A percentile compares a stretch with the other conserved stretches of the same genome.
phyloP scores from a whole-genome alignment of 2,888 invertebrate species.

The Chymomyza amoena region DNA sequence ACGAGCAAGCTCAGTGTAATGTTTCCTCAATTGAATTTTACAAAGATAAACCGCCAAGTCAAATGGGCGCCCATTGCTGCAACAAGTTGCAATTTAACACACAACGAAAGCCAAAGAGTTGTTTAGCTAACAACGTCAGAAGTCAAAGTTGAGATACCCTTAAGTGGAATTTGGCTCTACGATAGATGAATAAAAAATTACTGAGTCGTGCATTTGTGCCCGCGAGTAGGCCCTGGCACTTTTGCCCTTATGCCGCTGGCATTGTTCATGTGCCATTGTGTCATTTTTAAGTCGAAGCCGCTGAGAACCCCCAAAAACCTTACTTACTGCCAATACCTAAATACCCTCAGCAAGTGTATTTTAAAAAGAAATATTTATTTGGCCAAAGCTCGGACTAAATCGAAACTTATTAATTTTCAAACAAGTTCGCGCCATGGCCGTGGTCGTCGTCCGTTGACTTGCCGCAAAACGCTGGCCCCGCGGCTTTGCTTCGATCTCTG shows the following conservation, averaged over 20 bases:
- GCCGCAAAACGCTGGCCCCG: neutral
- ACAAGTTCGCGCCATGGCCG: conserved; percentile 34
- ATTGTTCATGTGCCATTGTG: too few relatives aligned
- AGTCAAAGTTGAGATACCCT: neutral
- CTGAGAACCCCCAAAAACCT: too few relatives aligned
- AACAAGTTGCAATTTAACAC: neutral
- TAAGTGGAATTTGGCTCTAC: neutral
- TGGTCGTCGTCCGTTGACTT: neutral
- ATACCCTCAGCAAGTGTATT: neutral
- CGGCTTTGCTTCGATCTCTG: conserved; percentile 8
- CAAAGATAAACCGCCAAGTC: conserved; percentile 43
- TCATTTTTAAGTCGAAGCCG: too few relatives aligned
- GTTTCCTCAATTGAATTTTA: conserved; percentile 65
- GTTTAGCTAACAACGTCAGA: neutral
- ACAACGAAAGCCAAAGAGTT: neutral
- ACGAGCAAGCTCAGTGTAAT: conserved; percentile 6
- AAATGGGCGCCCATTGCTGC: conserved; percentile 28
- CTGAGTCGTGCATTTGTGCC: neutral
- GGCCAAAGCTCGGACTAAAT: conserved; percentile 39
- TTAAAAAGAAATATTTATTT: neutral
- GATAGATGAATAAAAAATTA: neutral
- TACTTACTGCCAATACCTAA: neutral
- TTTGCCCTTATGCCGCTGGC: too few relatives aligned
- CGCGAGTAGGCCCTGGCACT: too few relatives aligned
- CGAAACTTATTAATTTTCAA: conserved; percentile 66